Base-by-base conservation (phyloP, 2,113 vertebrate genomes). In the Myiozetetes cayanensis region DNA sequence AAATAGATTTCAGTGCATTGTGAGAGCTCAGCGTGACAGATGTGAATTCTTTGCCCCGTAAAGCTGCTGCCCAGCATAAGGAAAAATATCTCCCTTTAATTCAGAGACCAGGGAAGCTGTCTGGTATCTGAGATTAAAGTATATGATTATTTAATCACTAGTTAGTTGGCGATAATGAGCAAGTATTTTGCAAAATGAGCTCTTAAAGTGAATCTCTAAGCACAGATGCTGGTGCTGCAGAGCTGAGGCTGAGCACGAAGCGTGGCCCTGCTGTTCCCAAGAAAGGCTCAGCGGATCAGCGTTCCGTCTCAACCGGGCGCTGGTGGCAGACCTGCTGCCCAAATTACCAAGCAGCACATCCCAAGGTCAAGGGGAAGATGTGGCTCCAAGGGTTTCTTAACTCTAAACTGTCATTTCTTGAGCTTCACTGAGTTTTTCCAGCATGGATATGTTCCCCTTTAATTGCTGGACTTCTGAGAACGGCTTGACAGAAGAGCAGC, bases 121-220 rank as follows among this genome's bases (percentile, higher is more conserved):
- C 68, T 90, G 21, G 55, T 67, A 5, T 56, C 55, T 43, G 65
- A 94, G 84, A 66, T 62, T 53, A 67, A 83, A 91, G 72, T 84
- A 22, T 24, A 31, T 94, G 77, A 82, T 94, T 85, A 95, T 72
- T 91, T 91, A 87, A 94, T 96, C 90, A 72, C 39, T 13, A 9
- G 68, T 88, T 93, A 65, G 87, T 70, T 92, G 87, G 46, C 44
- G 58, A 61, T 91, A 91, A 92, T 49, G 68, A 92, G 68, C 68
- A 78, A 81, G 87, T 78, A 33, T 93, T 89, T 89, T 87, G 84
- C 58, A 49, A 85, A 85, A 91, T 76, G 77, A 91, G 80, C 77
- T 93, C 58, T 52, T 89, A 46, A 79, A 94, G 53, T 37, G 61
- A 63, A 53, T 82, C 74, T 76, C 52, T 80, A 27, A 91, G 33